Evolutionary conservation across 2,113 vertebrate species (phyloP), one percentile per base, ranked within the genome.

Genomic region (Archocentrus centrarchus): DNA sequence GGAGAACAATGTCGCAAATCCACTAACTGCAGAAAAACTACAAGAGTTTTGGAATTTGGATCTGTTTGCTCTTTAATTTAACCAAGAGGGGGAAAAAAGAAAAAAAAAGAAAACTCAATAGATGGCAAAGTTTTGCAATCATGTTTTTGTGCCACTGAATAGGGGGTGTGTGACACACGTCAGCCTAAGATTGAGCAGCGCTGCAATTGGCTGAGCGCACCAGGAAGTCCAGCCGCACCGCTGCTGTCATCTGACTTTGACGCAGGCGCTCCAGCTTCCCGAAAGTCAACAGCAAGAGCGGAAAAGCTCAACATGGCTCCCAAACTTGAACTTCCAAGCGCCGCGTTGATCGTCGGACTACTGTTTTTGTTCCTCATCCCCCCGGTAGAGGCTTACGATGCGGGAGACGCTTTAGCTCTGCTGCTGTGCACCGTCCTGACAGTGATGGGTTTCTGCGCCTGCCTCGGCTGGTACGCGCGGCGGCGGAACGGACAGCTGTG

Each of bases 401-500:
- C 96, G 0, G 98, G 98, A 27, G 97, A 99, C 83, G 96, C 96
- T 0, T 70, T 97, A 1, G 97, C 98, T 11, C 93, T 98, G 62
- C 91, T 99, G 6, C 75, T 99, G 24, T 96, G 96, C 47, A 91
- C 96, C 2, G 58, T 96, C 47, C 61, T 99, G 77, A 94, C 96
- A 10, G 70, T 96, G 11, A 70, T 98, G 1, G 97, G 97, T 8
- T 93, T 98, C 58, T 99, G 98, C 77, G 97, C 96, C 77, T 97
- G 96, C 75, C 93, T 99, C 37, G 98, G 98, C 75, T 96, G 98
- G 85, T 99, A 99, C 32, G 96, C 98, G 5, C 96, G 98, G 86
- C 97, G 91, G 87, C 94, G 96, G 86, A 97, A 96, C 79, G 96
- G 94, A 47, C 96, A 95, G 64, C 94, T 97, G 35, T 98, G 95